Percentiles rank a stretch among this genome's conserved stretches.
Conservation (phyloP, 2,888 invertebrate genomes). For the Steinernema hermaphroditum region DNA sequence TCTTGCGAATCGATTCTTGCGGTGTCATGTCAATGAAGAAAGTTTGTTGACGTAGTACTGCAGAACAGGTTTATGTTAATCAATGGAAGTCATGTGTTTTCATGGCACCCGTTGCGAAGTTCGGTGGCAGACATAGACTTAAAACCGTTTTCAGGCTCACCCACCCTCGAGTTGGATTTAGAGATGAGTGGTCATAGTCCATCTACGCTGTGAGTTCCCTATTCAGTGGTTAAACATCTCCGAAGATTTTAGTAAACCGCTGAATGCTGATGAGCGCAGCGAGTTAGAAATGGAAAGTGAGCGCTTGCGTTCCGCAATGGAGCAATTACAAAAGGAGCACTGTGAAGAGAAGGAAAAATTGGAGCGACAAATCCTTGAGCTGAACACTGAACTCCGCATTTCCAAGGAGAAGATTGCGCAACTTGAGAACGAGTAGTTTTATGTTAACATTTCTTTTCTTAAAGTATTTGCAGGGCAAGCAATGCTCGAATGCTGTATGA, state of each 20-base stretch:
- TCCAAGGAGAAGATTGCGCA: slow-evolving; percentile 19
- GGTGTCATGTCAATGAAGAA: slow-evolving; percentile 23
- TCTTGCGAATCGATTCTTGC: not conserved
- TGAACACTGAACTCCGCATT: slow-evolving; percentile 2
- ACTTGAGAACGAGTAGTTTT: slow-evolving; percentile 1
- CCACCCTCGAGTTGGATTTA: not conserved
- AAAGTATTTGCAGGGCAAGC: not conserved
- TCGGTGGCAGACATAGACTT: no score
- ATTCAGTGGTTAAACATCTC: not conserved
- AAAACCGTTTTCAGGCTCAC: not conserved
- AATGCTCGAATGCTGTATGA: not conserved
- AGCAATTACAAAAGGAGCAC: not conserved
- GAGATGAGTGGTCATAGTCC: slow-evolving; percentile 12
- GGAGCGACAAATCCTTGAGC: not conserved
- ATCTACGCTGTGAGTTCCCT: slow-evolving; percentile 11
- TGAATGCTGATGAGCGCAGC: not conserved
- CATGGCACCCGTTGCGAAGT: no score
- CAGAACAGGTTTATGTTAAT: slow-evolving; percentile 25
- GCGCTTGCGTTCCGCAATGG: not conserved
- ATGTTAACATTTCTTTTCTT: not conserved
- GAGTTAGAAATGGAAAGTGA: not conserved
- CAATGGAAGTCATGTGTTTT: no score
- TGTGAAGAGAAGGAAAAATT: not conserved
- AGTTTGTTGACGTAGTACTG: not conserved
- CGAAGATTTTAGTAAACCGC: slow-evolving; percentile 10